Evolutionary conservation across 2,113 vertebrate genomes (phyloP).

Genomic region (Lota lota): DNA sequence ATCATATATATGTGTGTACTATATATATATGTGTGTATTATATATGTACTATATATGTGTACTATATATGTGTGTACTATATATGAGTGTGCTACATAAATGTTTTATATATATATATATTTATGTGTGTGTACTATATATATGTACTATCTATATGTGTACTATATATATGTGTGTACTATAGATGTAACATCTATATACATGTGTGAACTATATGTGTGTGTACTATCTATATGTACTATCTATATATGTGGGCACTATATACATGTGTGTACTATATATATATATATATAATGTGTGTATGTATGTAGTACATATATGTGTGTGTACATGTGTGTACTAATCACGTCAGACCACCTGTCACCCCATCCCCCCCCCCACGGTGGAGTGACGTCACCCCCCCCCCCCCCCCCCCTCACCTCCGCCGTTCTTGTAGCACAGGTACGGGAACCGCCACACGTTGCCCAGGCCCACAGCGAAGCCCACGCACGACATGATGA

Average conservation of each 20-base stretch:
- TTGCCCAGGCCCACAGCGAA: conserved; percentile 88
- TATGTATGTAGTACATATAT: background rate
- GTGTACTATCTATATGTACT: background rate
- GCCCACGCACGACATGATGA: conserved; percentile 91
- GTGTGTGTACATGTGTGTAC: background rate
- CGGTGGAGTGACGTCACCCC: background rate
- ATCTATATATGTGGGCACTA: too few relatives aligned
- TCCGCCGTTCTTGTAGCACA: conserved; percentile 91
- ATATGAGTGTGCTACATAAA: too few relatives aligned
- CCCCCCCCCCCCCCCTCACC: conserved; percentile 64
- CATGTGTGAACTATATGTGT: too few relatives aligned
- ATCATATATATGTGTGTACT: too few relatives aligned
- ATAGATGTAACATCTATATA: too few relatives aligned
- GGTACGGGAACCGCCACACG: conserved; percentile 88
- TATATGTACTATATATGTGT: background rate
- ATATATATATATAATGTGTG: too few relatives aligned
- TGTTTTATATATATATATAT: background rate
- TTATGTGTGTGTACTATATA: too few relatives aligned
- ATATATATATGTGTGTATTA: too few relatives aligned
- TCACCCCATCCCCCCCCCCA: background rate
- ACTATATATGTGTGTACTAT: too few relatives aligned
- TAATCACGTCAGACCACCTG: background rate
- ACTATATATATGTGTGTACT: background rate
- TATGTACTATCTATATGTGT: background rate
- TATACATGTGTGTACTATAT: background rate